Evolutionary conservation across 2,888 invertebrate genomes (phyloP), one percentile per base, ranked within the genome.

Genomic region (Mythimna ferrago): DNA sequence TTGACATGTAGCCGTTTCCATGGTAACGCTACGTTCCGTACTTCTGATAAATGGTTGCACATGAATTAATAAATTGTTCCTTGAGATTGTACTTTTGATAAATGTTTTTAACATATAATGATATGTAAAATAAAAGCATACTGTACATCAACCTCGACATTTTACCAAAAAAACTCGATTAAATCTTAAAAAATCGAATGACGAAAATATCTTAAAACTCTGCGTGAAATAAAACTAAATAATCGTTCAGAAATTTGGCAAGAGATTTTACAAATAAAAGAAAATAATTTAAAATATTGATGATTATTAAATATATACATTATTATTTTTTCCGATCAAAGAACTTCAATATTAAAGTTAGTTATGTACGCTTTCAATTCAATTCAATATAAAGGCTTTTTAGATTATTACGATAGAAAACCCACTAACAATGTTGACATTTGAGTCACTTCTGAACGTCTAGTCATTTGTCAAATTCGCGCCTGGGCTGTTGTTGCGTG

Each of bases 1-100:
- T 91, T 90, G 89, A 86, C 88, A 88, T 86, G 54, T 80, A 51
- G 61, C 78, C 54, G 90, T 91, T 86, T 69, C 90, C 78, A 90
- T 91, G 84, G 88, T 67, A 86, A 91, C 89, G 14, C 1, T 6
- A 66, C 87, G 68, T 38, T 80, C 56, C 80, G 54, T 79, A 76
- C 9, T 57, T 7, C 19, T 57, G 6, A 16, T 16, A 6, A 16
- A 16, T 16, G 48, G 5, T 48, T 32, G 32, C 5, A 32, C 5
- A 32, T 0, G 32, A 3, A 32, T 32, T 1, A 5, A 32, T 32
- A 5, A 32, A 32, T 32, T 32, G 32, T 32, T 5, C 32, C 5
- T 32, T 32, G 32, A 32, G 32, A 48, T 48, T 48, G 14, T 48
- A 48, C 14, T 4, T 48, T 14, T 48, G 44, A 5, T 16, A 48